A percentile compares a stretch with the other conserved stretches of the same genome.
phyloP scores from a whole-genome alignment of 92 coral and sea anemone species.

The Porites divaricata region DNA sequence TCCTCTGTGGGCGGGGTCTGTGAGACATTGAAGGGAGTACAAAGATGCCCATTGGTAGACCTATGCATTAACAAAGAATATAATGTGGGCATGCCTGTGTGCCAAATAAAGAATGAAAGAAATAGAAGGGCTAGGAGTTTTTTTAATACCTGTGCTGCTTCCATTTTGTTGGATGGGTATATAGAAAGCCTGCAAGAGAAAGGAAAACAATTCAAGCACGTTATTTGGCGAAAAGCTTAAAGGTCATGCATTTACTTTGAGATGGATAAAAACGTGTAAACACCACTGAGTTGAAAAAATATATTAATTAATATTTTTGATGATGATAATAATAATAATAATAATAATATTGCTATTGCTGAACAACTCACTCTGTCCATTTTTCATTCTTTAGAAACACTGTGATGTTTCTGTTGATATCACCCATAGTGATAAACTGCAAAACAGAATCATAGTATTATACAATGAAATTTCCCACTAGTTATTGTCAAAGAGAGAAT shows the following conservation, averaged over 20 bases:
- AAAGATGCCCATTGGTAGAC: constrained; percentile 89
- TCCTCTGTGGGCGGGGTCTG: constrained; percentile 75
- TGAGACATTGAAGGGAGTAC: constrained; percentile 87
- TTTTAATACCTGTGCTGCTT: constrained; percentile 66
- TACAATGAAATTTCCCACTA: neutral
- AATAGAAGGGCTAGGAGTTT: neutral
- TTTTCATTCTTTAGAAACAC: constrained; percentile 88
- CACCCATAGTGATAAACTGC: constrained; percentile 26
- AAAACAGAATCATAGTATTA: neutral
- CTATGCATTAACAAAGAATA: constrained; percentile 31
- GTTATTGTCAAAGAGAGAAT: neutral
- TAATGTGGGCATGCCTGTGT: too few species aligned
- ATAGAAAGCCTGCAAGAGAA: constrained; percentile 53
- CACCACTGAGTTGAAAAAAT: too few species aligned
- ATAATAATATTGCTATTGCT: too few species aligned
- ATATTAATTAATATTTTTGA: too few species aligned
- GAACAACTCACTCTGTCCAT: constrained; percentile 85
- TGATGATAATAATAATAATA: too few species aligned
- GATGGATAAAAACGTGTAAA: too few species aligned
- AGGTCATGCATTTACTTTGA: too few species aligned
- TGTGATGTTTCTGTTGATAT: constrained; percentile 77
- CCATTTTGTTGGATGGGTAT: constrained; percentile 66
- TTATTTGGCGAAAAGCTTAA: neutral
- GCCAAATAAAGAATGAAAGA: neutral
- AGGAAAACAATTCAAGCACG: neutral